Evolutionary conservation across 2,888 invertebrate genomes (phyloP).

Genomic region (Melolontha melolontha): DNA sequence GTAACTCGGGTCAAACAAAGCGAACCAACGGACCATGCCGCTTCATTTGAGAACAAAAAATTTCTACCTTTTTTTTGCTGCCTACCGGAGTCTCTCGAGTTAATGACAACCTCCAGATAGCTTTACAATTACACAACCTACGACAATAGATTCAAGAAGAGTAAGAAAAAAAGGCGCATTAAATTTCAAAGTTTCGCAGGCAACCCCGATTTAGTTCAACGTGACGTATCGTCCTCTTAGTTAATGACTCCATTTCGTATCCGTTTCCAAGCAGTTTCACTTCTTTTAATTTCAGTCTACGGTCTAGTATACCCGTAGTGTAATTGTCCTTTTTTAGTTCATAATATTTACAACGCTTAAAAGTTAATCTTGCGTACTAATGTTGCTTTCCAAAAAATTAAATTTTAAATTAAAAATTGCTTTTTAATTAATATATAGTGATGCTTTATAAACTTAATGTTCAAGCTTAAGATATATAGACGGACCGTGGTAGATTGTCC

Average conservation of each 20-base stretch:
- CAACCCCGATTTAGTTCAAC: slow-evolving; percentile 24
- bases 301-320: neutral
- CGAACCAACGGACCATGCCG: slow-evolving; percentile 26
- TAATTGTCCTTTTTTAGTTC: neutral
- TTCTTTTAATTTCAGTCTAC: slow-evolving; percentile 23
- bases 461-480: too few species aligned
- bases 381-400: too few species aligned
- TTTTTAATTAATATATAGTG: too few species aligned
- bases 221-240: slow-evolving; percentile 1
- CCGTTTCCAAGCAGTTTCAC: slow-evolving; percentile 15
- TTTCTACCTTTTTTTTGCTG: slow-evolving; percentile 6
- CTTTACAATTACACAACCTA: slow-evolving; percentile 26
- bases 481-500: too few species aligned
- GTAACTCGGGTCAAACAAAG: slow-evolving; percentile 37
- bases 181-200: slow-evolving; percentile 13
- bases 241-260: slow-evolving; percentile 24
- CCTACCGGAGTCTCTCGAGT: slow-evolving; percentile 22
- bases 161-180: slow-evolving; percentile 8
- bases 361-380: too few species aligned
- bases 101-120: slow-evolving; percentile 32
- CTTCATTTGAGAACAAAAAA: slow-evolving; percentile 29
- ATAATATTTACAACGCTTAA: too few species aligned
- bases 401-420: too few species aligned
- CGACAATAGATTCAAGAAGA: slow-evolving; percentile 11
- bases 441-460: too few species aligned